Conservation (phyloP, 2,113 vertebrate species). For the Phodopus roborovskii region DNA sequence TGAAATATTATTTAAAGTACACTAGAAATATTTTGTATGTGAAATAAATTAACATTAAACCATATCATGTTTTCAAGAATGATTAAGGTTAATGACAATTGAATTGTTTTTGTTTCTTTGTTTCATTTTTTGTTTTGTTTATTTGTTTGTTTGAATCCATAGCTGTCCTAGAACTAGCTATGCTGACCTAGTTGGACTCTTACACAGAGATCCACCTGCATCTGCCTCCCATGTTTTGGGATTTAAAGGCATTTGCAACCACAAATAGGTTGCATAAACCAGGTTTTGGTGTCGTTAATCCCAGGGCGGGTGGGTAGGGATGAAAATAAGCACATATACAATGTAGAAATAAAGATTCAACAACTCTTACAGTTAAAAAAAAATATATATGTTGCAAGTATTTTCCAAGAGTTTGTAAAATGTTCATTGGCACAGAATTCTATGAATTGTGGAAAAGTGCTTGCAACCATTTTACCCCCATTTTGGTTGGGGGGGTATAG, state of each 20-base stretch:
- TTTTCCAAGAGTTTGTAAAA: conserved; percentile 50
- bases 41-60: not conserved
- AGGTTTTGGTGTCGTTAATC: too few species aligned
- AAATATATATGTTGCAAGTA: not conserved
- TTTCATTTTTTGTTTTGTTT: not conserved
- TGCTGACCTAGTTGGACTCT: not conserved
- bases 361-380: conserved; percentile 39
- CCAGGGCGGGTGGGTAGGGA: not conserved
- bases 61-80: not conserved
- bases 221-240: not conserved
- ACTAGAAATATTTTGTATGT: not conserved
- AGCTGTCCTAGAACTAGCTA: not conserved
- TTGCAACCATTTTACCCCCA: not conserved
- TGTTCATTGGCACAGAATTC: conserved; percentile 48
- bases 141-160: not conserved
- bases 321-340: conserved; percentile 65
- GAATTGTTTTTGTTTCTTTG: not conserved
- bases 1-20: not conserved
- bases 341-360: conserved; percentile 54
- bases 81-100: not conserved
- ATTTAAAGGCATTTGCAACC: not conserved
- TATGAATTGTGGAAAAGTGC: conserved; percentile 26
- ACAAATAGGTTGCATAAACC: too few species aligned
- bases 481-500: not conserved
- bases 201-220: not conserved